Conservation (phyloP, 1,140 invertebrate species). For the Drosophila albomicans region DNA sequence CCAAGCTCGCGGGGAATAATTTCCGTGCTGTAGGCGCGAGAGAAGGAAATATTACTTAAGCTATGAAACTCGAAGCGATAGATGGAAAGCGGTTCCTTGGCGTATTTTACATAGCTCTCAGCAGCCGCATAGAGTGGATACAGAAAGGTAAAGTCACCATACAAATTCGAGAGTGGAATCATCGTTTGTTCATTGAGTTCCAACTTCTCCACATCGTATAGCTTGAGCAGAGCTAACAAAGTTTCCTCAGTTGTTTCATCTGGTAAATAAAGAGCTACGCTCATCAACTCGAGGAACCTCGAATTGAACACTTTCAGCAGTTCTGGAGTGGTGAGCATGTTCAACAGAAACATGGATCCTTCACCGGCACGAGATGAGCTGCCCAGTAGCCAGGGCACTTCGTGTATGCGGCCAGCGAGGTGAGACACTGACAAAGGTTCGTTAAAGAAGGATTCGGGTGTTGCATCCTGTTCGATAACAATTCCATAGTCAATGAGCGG, state of each 20-base stretch:
- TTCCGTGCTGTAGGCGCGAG: not conserved
- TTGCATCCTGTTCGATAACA: slow-evolving; percentile 70
- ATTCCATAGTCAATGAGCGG: slow-evolving; percentile 74
- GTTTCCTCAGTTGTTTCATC: not conserved
- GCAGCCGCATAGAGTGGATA: slow-evolving; percentile 54
- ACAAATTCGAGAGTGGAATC: slow-evolving; percentile 24
- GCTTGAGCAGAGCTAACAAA: slow-evolving; percentile 35
- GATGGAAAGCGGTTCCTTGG: slow-evolving; percentile 48
- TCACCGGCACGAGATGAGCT: slow-evolving; percentile 71
- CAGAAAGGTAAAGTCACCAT: slow-evolving; percentile 58
- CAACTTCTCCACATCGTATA: slow-evolving; percentile 20
- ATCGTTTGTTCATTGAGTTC: slow-evolving; percentile 54
- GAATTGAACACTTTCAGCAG: slow-evolving; percentile 45
- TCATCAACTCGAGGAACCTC: slow-evolving; percentile 45
- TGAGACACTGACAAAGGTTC: slow-evolving; percentile 72
- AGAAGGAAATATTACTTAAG: not conserved
- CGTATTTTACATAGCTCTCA: slow-evolving; percentile 52
- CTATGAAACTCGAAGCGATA: slow-evolving; percentile 57
- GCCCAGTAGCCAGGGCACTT: slow-evolving; percentile 85
- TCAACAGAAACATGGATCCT: slow-evolving; percentile 47
- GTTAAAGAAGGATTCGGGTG: slow-evolving; percentile 77
- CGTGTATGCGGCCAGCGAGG: slow-evolving; percentile 62
- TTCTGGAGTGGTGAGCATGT: slow-evolving; percentile 1
- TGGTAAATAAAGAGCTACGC: slow-evolving; percentile 33
- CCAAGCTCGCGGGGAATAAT: slow-evolving; percentile 36